Conservation (phyloP, 37 sponge, comb jelly and placozoan species). For the Mnemiopsis leidyi region DNA sequence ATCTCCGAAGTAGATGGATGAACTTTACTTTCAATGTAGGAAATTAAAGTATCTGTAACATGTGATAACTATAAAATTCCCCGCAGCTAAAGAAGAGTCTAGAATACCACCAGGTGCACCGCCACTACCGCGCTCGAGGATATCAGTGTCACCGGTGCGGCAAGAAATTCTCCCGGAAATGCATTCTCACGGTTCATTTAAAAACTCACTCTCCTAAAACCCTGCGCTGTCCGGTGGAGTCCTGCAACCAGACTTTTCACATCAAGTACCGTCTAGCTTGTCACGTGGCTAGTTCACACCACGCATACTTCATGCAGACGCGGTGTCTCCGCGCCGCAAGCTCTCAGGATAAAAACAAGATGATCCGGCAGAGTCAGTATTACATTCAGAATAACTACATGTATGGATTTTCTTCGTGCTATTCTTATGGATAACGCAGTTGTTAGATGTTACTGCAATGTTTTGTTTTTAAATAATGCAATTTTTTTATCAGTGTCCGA, state of each 20-base stretch:
- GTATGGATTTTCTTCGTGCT: background rate
- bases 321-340: slow-evolving; percentile 42
- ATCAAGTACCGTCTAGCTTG: slow-evolving; percentile 11
- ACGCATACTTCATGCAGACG: slow-evolving; percentile 21
- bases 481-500: too few relatives aligned
- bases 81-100: slow-evolving; percentile 59
- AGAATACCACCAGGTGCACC: slow-evolving; percentile 50
- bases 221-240: background rate
- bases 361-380: slow-evolving; percentile 25
- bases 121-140: slow-evolving; percentile 17
- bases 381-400: background rate
- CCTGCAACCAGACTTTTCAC: slow-evolving; percentile 6
- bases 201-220: slow-evolving; percentile 6
- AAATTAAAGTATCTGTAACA: too few relatives aligned
- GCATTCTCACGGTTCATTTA: background rate
- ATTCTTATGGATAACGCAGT: background rate
- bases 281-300: slow-evolving; percentile 34
- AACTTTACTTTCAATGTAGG: too few relatives aligned
- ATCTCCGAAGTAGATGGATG: too few relatives aligned
- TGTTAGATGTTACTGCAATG: background rate
- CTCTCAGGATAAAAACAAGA: slow-evolving; percentile 11
- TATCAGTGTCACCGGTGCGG: slow-evolving; percentile 16
- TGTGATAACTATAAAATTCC: too few relatives aligned
- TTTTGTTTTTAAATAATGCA: background rate
- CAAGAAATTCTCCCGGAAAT: slow-evolving; percentile 43